phyloP scores from a whole-genome alignment of 2,797 vertebrate genomes.

The Hydrophis major region DNA sequence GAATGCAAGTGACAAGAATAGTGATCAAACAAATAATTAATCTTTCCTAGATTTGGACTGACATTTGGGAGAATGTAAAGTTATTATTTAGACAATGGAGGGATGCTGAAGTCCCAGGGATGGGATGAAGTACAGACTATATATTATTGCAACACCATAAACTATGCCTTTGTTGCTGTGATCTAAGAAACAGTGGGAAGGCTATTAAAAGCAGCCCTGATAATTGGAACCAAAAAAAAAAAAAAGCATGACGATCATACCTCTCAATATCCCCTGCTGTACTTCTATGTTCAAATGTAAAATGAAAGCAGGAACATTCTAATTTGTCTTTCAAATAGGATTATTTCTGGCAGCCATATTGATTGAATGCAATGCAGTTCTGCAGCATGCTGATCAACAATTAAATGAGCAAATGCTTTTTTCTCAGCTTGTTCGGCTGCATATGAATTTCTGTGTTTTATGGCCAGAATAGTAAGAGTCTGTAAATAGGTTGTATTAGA shows the following conservation, averaged over 20 bases:
- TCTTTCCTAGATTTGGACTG: constrained; percentile 11
- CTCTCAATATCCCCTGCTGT: neutral
- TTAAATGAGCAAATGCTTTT: constrained; percentile 25
- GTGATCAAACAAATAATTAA: neutral
- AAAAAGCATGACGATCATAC: neutral
- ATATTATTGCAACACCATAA: neutral
- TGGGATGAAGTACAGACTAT: neutral
- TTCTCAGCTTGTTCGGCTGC: neutral
- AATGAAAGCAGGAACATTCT: neutral
- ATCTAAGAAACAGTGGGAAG: neutral
- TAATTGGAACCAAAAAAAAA: neutral
- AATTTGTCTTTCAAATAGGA: constrained; percentile 27
- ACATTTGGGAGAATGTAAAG: neutral
- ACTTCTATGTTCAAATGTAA: neutral
- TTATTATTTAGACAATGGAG: neutral
- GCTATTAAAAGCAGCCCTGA: constrained; percentile 9
- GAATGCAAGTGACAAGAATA: neutral
- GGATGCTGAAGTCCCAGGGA: neutral
- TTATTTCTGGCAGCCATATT: constrained; percentile 11
- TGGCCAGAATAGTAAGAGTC: neutral
- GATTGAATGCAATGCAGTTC: neutral
- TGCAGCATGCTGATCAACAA: constrained; percentile 24
- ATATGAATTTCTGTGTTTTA: neutral
- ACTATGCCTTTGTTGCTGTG: neutral
- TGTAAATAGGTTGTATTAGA: neutral